Percentiles rank a stretch among this genome's conserved stretches.
phyloP scores from a whole-genome alignment of 2,888 invertebrate species.

The Agonum fuliginosum region DNA sequence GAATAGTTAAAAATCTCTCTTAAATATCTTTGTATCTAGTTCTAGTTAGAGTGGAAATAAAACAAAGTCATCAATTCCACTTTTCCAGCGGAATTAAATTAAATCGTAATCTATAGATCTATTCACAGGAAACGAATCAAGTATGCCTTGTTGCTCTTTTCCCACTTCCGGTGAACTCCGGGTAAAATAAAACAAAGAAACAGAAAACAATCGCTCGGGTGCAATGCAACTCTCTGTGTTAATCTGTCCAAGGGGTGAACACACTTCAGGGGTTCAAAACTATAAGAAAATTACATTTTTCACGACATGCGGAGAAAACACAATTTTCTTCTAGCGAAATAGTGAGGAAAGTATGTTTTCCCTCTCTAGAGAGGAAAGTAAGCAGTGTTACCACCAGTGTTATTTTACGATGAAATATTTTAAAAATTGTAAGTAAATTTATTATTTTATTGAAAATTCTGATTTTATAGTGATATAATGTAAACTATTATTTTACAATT shows the following conservation, averaged over 20 bases:
- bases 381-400: too few relatives aligned
- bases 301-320: neutral
- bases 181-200: neutral
- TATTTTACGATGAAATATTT: too few relatives aligned
- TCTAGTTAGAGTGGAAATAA: neutral
- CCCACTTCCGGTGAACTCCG: conserved; percentile 18
- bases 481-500: too few relatives aligned
- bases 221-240: conserved; percentile 14
- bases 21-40: too few relatives aligned
- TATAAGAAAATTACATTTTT: too few relatives aligned
- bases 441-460: too few relatives aligned
- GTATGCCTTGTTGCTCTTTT: conserved; percentile 16
- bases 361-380: too few relatives aligned
- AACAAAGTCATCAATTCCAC: conserved; percentile 3
- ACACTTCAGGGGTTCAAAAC: too few relatives aligned
- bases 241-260: conserved; percentile 5
- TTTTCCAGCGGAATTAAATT: conserved; percentile 29
- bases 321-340: neutral
- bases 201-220: conserved; percentile 3
- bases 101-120: conserved; percentile 31
- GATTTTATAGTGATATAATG: too few relatives aligned
- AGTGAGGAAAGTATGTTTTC: too few relatives aligned
- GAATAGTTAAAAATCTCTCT: too few relatives aligned
- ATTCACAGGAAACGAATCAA: conserved; percentile 32
- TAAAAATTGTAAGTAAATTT: too few relatives aligned